Evolutionary conservation across 2,113 vertebrate species (phyloP), one percentile per base, ranked within the genome.

Genomic region (Cyanoramphus novaezelandiae): DNA sequence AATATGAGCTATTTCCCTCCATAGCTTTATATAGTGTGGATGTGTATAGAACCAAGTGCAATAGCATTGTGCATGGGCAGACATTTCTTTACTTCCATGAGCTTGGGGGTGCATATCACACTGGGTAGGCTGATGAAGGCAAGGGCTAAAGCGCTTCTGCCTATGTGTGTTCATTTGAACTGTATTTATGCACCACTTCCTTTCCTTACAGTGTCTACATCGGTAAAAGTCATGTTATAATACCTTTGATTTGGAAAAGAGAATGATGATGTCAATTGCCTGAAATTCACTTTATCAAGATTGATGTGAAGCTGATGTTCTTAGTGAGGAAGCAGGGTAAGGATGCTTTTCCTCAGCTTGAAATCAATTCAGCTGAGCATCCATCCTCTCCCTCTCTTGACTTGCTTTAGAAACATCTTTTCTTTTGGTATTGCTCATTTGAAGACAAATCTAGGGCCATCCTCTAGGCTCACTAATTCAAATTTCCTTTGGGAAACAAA

Each of bases 81-180:
- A 15, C 13, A 16, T 77, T 65, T 76, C 49, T 49, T 49, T n/a
- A 15, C 33, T 39, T 1, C 10, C 29, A 21, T 2, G 1, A 68
- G 43, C 11, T 35, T 79, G 12, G n/a, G 21, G 15, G 8, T 35
- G 6, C 39, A 21, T 24, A 35, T 11, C 3, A 1, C 19, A 53
- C 39, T 60, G 50, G 4, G 8, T 50, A 81, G 14, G 23, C 31
- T 85, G 46, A 60, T 35, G 17, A 76, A 9, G 41, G 8, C 20
- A 60, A 82, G 18, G 10, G 17, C 20, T 86, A 29, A 77, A 86
- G n/a, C 46, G 27, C 35, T 67, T 62, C 63, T 71, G 52, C 29
- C 29, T 2, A 1, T 13, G 10, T 1, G 0, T 31, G 15, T 33
- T 65, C 23, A 15, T 77, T 20, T 62, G 12, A 55, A 52, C 24